Evolutionary conservation across 2,797 vertebrate species (phyloP).

Genomic region (Varecia variegata): DNA sequence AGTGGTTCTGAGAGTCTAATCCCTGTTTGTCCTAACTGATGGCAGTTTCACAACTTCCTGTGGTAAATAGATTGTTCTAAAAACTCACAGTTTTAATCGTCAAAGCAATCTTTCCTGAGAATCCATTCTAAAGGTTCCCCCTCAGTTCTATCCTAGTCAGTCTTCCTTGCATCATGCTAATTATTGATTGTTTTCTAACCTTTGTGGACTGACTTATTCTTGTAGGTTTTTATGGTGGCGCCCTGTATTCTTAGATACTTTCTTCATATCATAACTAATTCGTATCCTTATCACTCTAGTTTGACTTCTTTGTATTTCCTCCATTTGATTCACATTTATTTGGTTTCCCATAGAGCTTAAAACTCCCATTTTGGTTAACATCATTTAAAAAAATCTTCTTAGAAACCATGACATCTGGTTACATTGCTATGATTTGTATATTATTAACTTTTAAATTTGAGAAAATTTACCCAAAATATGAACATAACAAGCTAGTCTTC

Average conservation of each 20-base stretch:
- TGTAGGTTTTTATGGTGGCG: neutral
- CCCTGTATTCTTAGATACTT: neutral
- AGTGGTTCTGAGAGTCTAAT: constrained; percentile 15
- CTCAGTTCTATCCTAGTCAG: constrained; percentile 28
- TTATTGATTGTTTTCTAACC: constrained; percentile 58
- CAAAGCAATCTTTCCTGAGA: constrained; percentile 35
- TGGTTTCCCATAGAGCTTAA: neutral
- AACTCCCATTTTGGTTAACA: neutral
- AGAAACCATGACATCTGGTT: neutral
- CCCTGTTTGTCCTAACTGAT: constrained; percentile 14
- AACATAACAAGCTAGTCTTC: neutral
- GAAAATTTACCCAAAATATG: neutral
- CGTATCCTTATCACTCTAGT: neutral
- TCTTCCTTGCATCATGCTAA: constrained; percentile 33
- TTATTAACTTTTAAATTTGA: neutral
- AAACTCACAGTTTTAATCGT: constrained; percentile 40
- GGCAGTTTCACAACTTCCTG: constrained; percentile 54
- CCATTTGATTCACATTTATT: neutral
- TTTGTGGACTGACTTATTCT: constrained; percentile 1
- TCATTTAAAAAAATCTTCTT: neutral
- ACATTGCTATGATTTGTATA: neutral
- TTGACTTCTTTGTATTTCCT: constrained; percentile 12
- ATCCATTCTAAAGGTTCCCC: constrained; percentile 10
- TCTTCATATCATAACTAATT: neutral
- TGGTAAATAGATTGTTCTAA: constrained; percentile 58